Evolutionary conservation across 1,140 invertebrate genomes (phyloP).

Genomic region (Brachionus rubens): DNA sequence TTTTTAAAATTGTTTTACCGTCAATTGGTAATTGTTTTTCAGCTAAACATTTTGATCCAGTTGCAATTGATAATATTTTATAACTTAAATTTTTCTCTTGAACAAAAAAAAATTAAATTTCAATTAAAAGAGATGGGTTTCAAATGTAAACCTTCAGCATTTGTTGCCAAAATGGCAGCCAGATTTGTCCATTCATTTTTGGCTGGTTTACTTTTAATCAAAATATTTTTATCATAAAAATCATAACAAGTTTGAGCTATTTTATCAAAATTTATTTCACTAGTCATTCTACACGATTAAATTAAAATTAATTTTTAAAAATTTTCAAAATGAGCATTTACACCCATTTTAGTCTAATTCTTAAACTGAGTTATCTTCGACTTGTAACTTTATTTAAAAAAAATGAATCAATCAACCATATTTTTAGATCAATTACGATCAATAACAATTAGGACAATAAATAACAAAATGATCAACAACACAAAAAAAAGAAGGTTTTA

Average conservation of each 20-base stretch:
- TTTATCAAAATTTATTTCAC: slow-evolving; percentile 53
- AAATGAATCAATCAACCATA: no score
- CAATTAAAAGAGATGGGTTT: no score
- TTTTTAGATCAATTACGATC: no score
- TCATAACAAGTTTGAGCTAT: slow-evolving; percentile 65
- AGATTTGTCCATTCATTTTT: slow-evolving; percentile 77
- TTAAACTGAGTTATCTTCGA: no score
- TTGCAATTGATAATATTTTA: slow-evolving; percentile 74
- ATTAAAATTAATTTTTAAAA: background rate
- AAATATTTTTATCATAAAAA: slow-evolving; percentile 66
- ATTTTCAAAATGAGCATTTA: no score
- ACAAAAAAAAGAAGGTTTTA: no score
- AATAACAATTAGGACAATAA: no score
- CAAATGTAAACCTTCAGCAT: slow-evolving; percentile 52
- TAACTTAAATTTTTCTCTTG: slow-evolving; percentile 52
- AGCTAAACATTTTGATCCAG: slow-evolving; percentile 86
- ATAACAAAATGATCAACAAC: no score
- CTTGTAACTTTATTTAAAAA: no score
- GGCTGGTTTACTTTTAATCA: slow-evolving; percentile 75
- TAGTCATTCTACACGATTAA: background rate
- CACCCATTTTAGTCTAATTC: no score
- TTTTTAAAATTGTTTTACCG: slow-evolving; percentile 56
- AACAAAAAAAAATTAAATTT: slow-evolving; percentile 14
- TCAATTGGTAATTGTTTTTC: slow-evolving; percentile 66
- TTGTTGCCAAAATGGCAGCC: slow-evolving; percentile 67